phyloP scores from a whole-genome alignment of 2,888 invertebrate genomes.

The Laothoe populi region DNA sequence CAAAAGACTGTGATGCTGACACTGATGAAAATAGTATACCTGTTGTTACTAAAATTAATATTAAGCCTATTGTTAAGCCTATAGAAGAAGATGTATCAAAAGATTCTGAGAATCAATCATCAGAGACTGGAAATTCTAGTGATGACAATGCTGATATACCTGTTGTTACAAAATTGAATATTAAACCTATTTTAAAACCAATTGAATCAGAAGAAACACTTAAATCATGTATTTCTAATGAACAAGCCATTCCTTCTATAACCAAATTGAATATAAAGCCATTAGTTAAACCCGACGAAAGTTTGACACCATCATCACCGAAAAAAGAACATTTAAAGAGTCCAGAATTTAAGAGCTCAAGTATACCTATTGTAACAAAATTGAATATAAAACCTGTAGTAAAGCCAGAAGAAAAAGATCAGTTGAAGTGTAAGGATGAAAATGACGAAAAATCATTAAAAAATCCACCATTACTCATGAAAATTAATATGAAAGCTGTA shows the following conservation, averaged over 20 bases:
- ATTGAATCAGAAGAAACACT: slow-evolving; percentile 54
- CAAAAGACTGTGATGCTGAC: slow-evolving; percentile 77
- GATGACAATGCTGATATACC: slow-evolving; percentile 79
- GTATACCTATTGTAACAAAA: slow-evolving; percentile 71
- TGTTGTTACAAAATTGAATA: slow-evolving; percentile 82
- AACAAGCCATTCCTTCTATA: slow-evolving; percentile 67
- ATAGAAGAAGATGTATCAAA: slow-evolving; percentile 64
- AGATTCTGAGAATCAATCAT: slow-evolving; percentile 76
- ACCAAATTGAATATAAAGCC: slow-evolving; percentile 78
- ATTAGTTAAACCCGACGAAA: slow-evolving; percentile 69
- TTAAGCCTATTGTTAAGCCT: slow-evolving; percentile 84
- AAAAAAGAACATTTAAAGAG: slow-evolving; percentile 65
- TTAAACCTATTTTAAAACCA: slow-evolving; percentile 82
- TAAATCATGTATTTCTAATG: slow-evolving; percentile 51
- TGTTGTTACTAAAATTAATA: slow-evolving; percentile 80
- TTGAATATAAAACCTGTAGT: slow-evolving; percentile 80
- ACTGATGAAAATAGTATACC: slow-evolving; percentile 75
- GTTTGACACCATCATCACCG: slow-evolving; percentile 62
- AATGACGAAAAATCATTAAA: slow-evolving; percentile 56
- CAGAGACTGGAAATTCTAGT: slow-evolving; percentile 78
- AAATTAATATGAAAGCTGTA: slow-evolving; percentile 75
- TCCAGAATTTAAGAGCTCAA: slow-evolving; percentile 48
- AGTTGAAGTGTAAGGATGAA: slow-evolving; percentile 38
- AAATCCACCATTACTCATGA: slow-evolving; percentile 76
- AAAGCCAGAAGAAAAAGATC: slow-evolving; percentile 64